These are phyloP conservation scores for Dufourea novaeangliae DNA, from an alignment of 1,140 invertebrate species.

Conservation along the genomic window DNA sequence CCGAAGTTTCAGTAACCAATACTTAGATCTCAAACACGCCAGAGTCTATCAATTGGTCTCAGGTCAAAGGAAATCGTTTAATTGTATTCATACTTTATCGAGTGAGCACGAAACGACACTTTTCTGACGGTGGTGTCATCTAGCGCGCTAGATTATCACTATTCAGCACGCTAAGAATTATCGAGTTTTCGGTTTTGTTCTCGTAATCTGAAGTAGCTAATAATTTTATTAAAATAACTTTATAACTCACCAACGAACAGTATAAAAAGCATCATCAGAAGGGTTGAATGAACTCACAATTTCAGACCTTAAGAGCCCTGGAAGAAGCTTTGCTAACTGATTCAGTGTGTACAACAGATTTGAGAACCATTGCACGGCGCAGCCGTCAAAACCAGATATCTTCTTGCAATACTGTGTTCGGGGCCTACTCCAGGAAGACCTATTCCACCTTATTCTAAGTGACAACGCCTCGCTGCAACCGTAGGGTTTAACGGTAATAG, in stretches of 20 bases:
- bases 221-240: no score
- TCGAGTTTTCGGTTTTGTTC: background rate
- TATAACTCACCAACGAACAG: no score
- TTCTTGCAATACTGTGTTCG: constrained; percentile 18
- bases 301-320: background rate
- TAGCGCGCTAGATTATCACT: no score
- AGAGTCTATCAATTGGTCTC: no score
- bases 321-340: background rate
- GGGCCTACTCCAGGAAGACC: constrained; percentile 21
- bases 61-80: no score
- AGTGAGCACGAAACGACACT: background rate
- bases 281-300: no score
- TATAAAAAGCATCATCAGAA: no score
- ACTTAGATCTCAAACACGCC: no score
- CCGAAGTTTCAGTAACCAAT: no score
- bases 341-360: background rate
- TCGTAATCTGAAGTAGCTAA: background rate
- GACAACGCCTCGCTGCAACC: constrained; percentile 1
- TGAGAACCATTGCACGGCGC: background rate
- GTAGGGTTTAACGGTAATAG: constrained; percentile 23
- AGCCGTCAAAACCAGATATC: constrained; percentile 27
- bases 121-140: background rate
- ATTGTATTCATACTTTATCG: no score
- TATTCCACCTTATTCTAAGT: constrained; percentile 1
- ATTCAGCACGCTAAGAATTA: background rate